These are phyloP conservation scores for Platichthys stellatus DNA, from an alignment of 2,113 vertebrate genomes.

Conservation along the genomic window DNA sequence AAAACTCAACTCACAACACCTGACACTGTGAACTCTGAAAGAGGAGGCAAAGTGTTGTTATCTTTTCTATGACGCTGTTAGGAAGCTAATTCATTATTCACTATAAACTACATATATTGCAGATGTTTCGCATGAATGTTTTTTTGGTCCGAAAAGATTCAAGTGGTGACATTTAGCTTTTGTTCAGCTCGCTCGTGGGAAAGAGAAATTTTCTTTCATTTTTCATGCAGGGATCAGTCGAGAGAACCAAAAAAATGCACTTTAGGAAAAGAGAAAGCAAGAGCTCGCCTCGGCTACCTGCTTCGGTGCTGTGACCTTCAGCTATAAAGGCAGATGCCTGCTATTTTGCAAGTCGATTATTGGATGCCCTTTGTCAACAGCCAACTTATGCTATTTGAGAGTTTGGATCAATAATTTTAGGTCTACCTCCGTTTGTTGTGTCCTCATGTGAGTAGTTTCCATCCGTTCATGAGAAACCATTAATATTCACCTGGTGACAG, in stretches of 20 bases:
- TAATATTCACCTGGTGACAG: conserved; percentile 23
- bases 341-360: conserved; percentile 66
- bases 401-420: conserved; percentile 54
- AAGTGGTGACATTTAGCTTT: conserved; percentile 75
- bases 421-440: conserved; percentile 17
- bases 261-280: conserved; percentile 40
- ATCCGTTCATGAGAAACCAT: conserved; percentile 2
- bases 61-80: conserved; percentile 41
- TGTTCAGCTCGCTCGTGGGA: conserved; percentile 52
- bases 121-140: conserved; percentile 63
- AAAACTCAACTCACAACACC: neutral
- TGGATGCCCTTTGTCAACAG: conserved; percentile 65
- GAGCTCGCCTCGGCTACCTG: conserved; percentile 37
- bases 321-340: conserved; percentile 52
- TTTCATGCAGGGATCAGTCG: conserved; percentile 44
- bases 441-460: conserved; percentile 1
- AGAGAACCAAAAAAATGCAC: conserved; percentile 50
- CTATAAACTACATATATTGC: conserved; percentile 52
- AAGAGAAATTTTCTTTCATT: conserved; percentile 60
- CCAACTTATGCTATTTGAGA: conserved; percentile 43
- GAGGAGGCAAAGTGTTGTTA: neutral
- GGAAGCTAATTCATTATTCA: conserved; percentile 77
- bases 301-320: conserved; percentile 64
- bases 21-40: conserved; percentile 5
- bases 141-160: conserved; percentile 59